A percentile compares a stretch with the other conserved stretches of the same genome.
phyloP scores from a whole-genome alignment of 2,797 vertebrate genomes.

The Ambastaia sidthimunki region DNA sequence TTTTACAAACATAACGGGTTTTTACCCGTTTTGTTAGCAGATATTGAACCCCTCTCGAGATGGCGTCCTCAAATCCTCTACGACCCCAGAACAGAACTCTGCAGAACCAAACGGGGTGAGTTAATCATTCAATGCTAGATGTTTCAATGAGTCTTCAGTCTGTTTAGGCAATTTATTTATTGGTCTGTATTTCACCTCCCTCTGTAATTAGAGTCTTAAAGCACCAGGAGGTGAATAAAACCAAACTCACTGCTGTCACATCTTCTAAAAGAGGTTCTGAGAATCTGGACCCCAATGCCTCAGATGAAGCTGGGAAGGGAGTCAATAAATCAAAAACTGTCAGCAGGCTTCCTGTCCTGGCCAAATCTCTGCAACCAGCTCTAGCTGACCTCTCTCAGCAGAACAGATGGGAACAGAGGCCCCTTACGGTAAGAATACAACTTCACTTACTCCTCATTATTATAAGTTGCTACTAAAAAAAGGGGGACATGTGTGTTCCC shows the following conservation, averaged over 20 bases:
- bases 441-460: slow-evolving; percentile 6
- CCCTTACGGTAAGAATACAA: slow-evolving; percentile 69
- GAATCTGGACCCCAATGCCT: slow-evolving; percentile 70
- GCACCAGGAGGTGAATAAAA: slow-evolving; percentile 68
- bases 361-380: slow-evolving; percentile 68
- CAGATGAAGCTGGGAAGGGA: slow-evolving; percentile 53
- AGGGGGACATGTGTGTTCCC: not conserved
- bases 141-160: not conserved
- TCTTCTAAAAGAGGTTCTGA: slow-evolving; percentile 63
- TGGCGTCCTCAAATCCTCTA: slow-evolving; percentile 71
- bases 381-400: slow-evolving; percentile 60
- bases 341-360: slow-evolving; percentile 78
- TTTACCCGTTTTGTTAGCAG: slow-evolving; percentile 12
- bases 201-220: slow-evolving; percentile 60
- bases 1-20: not conserved
- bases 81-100: slow-evolving; percentile 69
- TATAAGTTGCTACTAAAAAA: not conserved
- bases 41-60: slow-evolving; percentile 49
- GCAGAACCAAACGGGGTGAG: slow-evolving; percentile 57
- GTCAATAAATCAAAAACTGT: slow-evolving; percentile 52
- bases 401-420: slow-evolving; percentile 74
- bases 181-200: not conserved
- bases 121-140: not conserved
- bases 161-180: not conserved
- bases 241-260: slow-evolving; percentile 52